Base-by-base conservation (phyloP, 2,888 invertebrate species). In the Hydraecia micacea region DNA sequence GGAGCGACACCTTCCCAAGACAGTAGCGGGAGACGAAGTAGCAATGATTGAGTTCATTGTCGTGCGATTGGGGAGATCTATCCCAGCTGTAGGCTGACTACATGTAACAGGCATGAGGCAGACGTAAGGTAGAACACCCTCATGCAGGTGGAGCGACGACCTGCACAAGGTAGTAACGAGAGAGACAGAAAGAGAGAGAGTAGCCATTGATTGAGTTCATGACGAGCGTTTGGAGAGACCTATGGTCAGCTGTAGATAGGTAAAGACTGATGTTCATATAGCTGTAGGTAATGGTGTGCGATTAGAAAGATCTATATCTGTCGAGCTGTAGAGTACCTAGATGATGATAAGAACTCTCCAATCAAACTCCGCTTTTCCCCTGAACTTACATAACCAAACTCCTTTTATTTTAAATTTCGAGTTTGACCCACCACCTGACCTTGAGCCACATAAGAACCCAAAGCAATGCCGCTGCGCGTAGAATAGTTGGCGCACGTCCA, bases 401-500 rank as follows among this genome's bases (percentile, higher is more conserved):
- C 75, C 68, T 79, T 87, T 86, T 84, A 88, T 90, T 91, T 90
- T 78, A 89, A 91, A 87, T 81, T 88, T 87, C 83, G 80, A 81
- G 74, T 88, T 91, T 92, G 91, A 91, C 90, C 93, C 87, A 87
- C 71, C 66, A 68, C 67, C 39, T 79, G 90, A 88, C 93, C 93
- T 92, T 93, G 93, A 83, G 83, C 92, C 82, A 91, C 86, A 84
- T 90, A 84, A 70, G 76, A 73, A 76, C 65, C 25, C 49, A 79
- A 49, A 36, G n/a, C 55, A 21, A 28, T 9, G 28, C 62, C 28
- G 66, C 83, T 90, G 63, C 58, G 91, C 91, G 92, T 93, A 89
- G 90, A 90, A 91, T 86, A 83, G n/a, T 91, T 94, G 94, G 94
- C 92, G n/a, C 8, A 0, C 2, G n/a, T 91, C 94, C 94, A 94